Conservation (phyloP, 1,140 invertebrate genomes). For the Drosophila virilis region DNA sequence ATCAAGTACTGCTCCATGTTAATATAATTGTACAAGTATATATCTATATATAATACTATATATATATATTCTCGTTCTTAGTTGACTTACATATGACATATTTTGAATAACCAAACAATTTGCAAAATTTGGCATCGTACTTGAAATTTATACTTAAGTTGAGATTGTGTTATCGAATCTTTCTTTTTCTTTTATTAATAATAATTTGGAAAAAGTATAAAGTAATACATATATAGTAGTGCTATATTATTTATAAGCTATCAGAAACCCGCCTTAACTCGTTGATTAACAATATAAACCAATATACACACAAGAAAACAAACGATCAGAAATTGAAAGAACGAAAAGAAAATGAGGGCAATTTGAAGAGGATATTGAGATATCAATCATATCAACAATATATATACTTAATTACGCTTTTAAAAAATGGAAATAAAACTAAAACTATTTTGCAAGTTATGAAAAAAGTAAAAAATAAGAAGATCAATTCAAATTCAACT, state of each 20-base stretch:
- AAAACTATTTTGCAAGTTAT: too few relatives aligned
- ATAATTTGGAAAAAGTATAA: constrained; percentile 35
- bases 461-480: not conserved
- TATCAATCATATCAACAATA: too few relatives aligned
- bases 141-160: constrained; percentile 28
- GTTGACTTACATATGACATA: constrained; percentile 31
- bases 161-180: constrained; percentile 17
- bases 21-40: constrained; percentile 24
- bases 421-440: too few relatives aligned
- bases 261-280: constrained; percentile 21
- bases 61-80: constrained; percentile 45
- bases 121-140: constrained; percentile 29
- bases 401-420: too few relatives aligned
- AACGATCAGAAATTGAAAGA: constrained; percentile 50
- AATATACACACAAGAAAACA: not conserved
- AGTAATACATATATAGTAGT: constrained; percentile 31
- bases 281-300: constrained; percentile 9
- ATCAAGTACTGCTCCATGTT: constrained; percentile 22
- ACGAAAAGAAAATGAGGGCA: not conserved
- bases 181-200: constrained; percentile 15
- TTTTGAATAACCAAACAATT: constrained; percentile 24
- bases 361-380: too few relatives aligned
- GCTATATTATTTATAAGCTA: constrained; percentile 30
- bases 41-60: constrained; percentile 30
- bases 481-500: not conserved